Percentiles rank a stretch among this genome's conserved stretches.
These are phyloP conservation scores for Tragelaphus strepsiceros DNA, from an alignment of 2,113 vertebrate species.

Conservation along the genomic window DNA sequence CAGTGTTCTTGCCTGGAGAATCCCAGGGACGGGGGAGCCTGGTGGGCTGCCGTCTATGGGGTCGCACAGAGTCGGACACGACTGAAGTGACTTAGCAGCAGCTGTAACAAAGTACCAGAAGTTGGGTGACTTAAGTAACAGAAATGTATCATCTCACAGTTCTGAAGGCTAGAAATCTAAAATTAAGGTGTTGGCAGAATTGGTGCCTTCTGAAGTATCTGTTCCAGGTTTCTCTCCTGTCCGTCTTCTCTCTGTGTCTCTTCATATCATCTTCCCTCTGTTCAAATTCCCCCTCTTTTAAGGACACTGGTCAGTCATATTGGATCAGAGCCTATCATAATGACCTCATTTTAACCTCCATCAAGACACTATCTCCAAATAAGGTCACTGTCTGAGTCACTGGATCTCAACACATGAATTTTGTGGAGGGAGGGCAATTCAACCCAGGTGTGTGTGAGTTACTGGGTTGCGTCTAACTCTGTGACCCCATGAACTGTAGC, in stretches of 20 bases:
- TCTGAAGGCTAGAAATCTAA: background rate
- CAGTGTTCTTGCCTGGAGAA: no score
- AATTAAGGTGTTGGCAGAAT: background rate
- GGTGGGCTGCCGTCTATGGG: no score
- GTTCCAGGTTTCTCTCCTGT: background rate
- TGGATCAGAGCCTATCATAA: background rate
- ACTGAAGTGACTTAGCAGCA: no score
- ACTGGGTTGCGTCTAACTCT: accelerated
- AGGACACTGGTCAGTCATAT: background rate
- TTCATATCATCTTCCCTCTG: background rate
- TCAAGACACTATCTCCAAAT: background rate
- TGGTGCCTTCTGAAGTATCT: background rate
- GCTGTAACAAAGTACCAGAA: background rate
- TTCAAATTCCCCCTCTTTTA: background rate
- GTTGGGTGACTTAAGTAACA: background rate
- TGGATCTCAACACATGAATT: background rate
- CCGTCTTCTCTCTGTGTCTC: background rate
- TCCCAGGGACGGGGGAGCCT: no score
- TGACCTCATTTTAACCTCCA: background rate
- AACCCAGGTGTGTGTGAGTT: background rate
- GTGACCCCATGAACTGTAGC: background rate
- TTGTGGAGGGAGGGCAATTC: background rate
- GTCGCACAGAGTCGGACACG: no score
- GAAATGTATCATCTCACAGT: background rate
- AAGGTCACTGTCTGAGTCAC: background rate